Conservation (phyloP, 2,888 invertebrate genomes). For the Luperina nickerlii region DNA sequence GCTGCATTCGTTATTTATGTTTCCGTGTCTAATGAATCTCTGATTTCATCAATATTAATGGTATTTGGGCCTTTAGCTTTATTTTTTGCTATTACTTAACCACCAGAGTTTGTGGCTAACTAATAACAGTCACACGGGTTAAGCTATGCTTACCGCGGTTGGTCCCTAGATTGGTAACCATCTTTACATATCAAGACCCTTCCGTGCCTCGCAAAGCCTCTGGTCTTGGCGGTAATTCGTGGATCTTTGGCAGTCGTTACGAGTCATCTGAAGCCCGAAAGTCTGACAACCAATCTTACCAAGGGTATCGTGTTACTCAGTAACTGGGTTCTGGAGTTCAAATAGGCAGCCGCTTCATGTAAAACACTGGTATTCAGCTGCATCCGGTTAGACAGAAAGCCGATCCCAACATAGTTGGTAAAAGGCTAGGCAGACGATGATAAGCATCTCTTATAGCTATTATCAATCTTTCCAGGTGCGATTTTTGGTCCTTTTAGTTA, state of each 20-base stretch:
- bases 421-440: too few species aligned
- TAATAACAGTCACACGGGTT: not conserved
- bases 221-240: too few species aligned
- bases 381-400: not conserved
- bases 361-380: not conserved
- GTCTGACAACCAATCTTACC: too few species aligned
- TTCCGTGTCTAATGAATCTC: conserved; percentile 30
- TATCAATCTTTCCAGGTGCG: not conserved
- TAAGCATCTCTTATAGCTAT: not conserved
- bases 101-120: not conserved
- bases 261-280: too few species aligned
- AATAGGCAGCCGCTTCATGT: not conserved
- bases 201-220: too few species aligned
- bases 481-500: conserved; percentile 3
- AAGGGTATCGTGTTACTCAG: not conserved
- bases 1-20: conserved; percentile 48
- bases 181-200: not conserved
- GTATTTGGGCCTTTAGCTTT: not conserved
- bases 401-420: not conserved
- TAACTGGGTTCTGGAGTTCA: not conserved
- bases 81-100: not conserved
- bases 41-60: conserved; percentile 20
- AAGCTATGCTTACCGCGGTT: not conserved
- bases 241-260: too few species aligned
- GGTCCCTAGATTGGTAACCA: not conserved